Base-by-base conservation (phyloP, 2,113 vertebrate species). In the Mandrillus leucophaeus region DNA sequence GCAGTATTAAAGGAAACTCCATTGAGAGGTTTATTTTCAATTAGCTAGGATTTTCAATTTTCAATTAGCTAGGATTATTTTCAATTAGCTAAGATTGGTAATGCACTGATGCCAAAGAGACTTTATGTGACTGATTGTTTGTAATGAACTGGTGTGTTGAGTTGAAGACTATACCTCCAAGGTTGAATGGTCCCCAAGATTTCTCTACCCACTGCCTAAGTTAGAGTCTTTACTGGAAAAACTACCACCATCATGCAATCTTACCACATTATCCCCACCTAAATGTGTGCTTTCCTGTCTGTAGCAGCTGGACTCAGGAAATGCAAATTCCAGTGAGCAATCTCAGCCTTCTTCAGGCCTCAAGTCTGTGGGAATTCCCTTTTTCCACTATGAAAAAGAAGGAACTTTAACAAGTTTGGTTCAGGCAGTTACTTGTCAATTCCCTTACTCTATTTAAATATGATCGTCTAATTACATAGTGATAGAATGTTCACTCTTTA, bases 201-300 rank as follows among this genome's bases (percentile, higher is more conserved):
- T 92, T 85, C 38, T 23, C 27, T 2, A 80, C 5, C 2, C 38
- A 57, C 38, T 80, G 10, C 9, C 57, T 43, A 11, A 38, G 38
- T 80, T 84, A 82, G 12, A 86, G 43, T 25, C n/a, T 79, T 12
- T 82, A 59, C 48, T 59, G 72, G 59, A 27, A 87, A 82, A 68
- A 25, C 45, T 43, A 32, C 55, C n/a, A 35, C 35, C 10, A 48
- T 14, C 4, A 50, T 40, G 32, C 25, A 14, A 6, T 66, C 43
- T 66, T 25, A 76, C 1, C 32, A 45, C 5, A 8, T 6, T 17
- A 6, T 7, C 16, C 30, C 16, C 5, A 52, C 7, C 10, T 72
- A 55, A 72, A 93, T 61, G 10, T 59, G 48, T 38, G 20, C 3
- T 9, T 95, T 52, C 32, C 48, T 64, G 35, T 0, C 32, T 23